phyloP scores from a whole-genome alignment of 1,140 invertebrate genomes.

The Teleopsis dalmanni region DNA sequence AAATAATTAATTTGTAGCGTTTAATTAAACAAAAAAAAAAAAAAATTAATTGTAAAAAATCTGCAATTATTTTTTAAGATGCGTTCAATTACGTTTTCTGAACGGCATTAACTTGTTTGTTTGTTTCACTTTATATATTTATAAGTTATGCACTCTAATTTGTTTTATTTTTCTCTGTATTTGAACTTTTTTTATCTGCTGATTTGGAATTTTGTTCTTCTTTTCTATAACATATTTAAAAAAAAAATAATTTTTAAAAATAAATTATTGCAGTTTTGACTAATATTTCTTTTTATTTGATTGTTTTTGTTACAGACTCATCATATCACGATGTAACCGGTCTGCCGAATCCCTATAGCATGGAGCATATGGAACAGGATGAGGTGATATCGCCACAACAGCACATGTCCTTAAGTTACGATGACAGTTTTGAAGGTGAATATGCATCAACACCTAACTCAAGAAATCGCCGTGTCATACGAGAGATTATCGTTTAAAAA shows the following conservation, averaged over 20 bases:
- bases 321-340: conserved; percentile 89
- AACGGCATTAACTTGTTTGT: no score
- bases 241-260: not conserved
- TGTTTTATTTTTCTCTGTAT: no score
- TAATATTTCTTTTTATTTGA: conserved; percentile 7
- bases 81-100: no score
- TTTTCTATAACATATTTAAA: not conserved
- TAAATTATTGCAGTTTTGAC: not conserved
- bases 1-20: not conserved
- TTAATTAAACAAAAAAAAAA: not conserved
- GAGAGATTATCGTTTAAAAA: conserved; percentile 87
- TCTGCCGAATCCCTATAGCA: conserved; percentile 72
- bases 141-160: no score
- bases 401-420: conserved; percentile 79
- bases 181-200: no score
- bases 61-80: no score
- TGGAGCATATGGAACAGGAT: conserved; percentile 64
- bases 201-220: not conserved
- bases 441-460: conserved; percentile 91
- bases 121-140: not conserved
- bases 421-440: conserved; percentile 84
- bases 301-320: conserved; percentile 68
- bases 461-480: conserved; percentile 77
- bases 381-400: conserved; percentile 67
- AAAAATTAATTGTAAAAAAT: no score